Percentiles rank a stretch among this genome's conserved stretches.
Conservation (phyloP, 2,797 vertebrate genomes). For the Sebastes flavidus region DNA sequence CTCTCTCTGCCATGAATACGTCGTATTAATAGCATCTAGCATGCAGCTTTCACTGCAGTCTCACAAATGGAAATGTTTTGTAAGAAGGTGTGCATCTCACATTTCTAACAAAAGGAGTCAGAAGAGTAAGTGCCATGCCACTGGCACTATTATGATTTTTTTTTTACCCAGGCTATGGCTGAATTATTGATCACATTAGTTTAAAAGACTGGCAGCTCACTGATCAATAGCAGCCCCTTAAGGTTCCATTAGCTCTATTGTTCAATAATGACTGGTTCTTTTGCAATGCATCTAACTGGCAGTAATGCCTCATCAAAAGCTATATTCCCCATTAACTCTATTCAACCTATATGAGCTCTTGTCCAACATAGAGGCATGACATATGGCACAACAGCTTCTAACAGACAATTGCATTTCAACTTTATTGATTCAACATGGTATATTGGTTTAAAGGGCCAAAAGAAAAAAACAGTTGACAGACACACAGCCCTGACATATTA, state of each 20-base stretch:
- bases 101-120: constrained; percentile 42
- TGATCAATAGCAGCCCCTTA: constrained; percentile 64
- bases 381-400: constrained; percentile 16
- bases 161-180: constrained; percentile 36
- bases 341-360: constrained; percentile 1
- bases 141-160: constrained; percentile 39
- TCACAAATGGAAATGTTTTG: constrained; percentile 66
- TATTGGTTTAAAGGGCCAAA: neutral
- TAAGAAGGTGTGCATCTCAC: constrained; percentile 44
- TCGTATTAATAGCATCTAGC: constrained; percentile 58
- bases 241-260: constrained; percentile 64
- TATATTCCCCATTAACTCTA: constrained; percentile 24
- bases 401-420: neutral
- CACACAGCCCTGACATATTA: neutral
- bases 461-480: neutral
- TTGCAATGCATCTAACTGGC: constrained; percentile 45
- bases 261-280: constrained; percentile 59
- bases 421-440: neutral
- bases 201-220: constrained; percentile 51
- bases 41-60: constrained; percentile 38
- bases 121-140: constrained; percentile 26
- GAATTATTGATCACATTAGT: constrained; percentile 68
- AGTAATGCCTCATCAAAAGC: constrained; percentile 52
- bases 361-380: constrained; percentile 14
- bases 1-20: constrained; percentile 41